Evolutionary conservation across 2,113 vertebrate species (phyloP).

Genomic region (Pampusana beccarii): DNA sequence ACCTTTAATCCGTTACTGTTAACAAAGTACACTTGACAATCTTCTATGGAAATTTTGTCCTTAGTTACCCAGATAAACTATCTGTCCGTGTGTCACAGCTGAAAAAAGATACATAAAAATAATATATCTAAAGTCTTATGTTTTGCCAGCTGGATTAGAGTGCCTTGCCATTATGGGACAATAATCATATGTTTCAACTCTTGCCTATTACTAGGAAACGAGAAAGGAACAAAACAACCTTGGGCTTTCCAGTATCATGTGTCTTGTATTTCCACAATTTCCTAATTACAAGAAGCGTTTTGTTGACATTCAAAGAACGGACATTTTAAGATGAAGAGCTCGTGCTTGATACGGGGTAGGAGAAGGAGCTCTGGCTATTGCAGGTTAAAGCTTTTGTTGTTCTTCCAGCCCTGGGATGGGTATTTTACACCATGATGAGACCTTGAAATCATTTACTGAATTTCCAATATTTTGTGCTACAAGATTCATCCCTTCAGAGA

Average conservation of each 20-base stretch:
- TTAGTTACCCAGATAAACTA: background rate
- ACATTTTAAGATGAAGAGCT: constrained; percentile 12
- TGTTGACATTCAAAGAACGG: background rate
- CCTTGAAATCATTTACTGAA: background rate
- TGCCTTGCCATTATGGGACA: constrained; percentile 45
- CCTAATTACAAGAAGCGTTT: constrained; percentile 20
- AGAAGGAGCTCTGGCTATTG: background rate
- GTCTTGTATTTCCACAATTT: constrained; percentile 39
- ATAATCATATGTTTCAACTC: constrained; percentile 63
- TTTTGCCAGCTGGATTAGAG: constrained; percentile 22
- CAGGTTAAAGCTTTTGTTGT: background rate
- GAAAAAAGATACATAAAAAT: constrained; percentile 3
- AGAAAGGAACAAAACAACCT: constrained; percentile 51
- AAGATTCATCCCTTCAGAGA: background rate
- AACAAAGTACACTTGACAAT: background rate
- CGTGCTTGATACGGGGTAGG: background rate
- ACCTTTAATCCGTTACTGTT: background rate
- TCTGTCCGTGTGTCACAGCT: background rate
- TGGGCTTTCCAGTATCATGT: background rate
- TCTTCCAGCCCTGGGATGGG: background rate
- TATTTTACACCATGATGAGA: background rate
- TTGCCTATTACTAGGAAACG: constrained; percentile 59
- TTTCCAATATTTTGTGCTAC: background rate
- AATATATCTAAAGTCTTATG: background rate
- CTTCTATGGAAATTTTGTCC: background rate